Base-by-base conservation (phyloP, 2,888 invertebrate genomes). In the Eledona agricola region DNA sequence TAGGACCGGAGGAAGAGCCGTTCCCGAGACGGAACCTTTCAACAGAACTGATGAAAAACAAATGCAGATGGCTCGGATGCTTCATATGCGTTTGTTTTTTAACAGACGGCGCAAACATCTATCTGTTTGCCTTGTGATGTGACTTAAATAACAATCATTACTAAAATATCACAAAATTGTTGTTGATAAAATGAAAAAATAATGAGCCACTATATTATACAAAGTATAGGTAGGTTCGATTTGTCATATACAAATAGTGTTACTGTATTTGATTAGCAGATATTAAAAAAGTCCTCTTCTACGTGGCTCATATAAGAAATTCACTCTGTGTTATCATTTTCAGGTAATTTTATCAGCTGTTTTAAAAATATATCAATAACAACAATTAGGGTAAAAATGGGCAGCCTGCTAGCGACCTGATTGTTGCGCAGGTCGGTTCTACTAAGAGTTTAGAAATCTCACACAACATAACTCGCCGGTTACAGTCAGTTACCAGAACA, bases 141-240 rank as follows among this genome's bases (percentile, higher is more conserved):
- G 77, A 78, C 78, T 79, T 78, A 79, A 78, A 78, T 78, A 79
- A 79, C 78, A 78, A 78, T 76, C 77, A 77, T 78, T 78, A 78
- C 77, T 79, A 79, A 79, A 79, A 79, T 79, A 80, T 80, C 79
- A 80, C 79, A 80, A 79, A 79, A 79, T 78, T 77, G 76, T 77
- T 77, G 76, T 76, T 75, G 76, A 78, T 77, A 76, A 78, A 78
- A 77, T 77, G 74, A 78, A 77, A 78, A 77, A 76, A 76, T 74
- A 77, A 76, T 76, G 76, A 77, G 76, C 77, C 77, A 77, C 76
- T 71, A 72, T 71, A 72, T n/a, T n/a, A n/a, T 74, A 72, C 72
- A 72, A 67, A 62, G 62, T 65, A 63, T 53, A 58, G n/a, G n/a
- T n/a, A n/a, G n/a, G n/a, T n/a, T 53, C 25, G 50, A 47, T 55